phyloP scores from a whole-genome alignment of 2,888 invertebrate species.

The Sphinx pinastri region DNA sequence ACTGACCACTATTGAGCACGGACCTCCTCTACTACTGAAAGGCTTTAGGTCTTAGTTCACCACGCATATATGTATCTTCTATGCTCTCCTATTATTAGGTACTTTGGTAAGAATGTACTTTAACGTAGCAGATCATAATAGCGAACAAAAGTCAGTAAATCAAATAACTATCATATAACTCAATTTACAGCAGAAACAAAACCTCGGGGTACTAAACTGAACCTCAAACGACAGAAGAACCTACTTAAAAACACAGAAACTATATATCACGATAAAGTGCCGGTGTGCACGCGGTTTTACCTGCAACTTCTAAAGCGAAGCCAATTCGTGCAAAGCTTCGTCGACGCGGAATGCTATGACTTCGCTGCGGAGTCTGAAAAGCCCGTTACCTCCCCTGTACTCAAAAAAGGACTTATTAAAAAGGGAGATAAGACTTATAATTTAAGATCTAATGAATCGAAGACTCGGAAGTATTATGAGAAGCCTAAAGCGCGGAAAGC shows the following conservation, averaged over 20 bases:
- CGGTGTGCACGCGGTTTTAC: slow-evolving; percentile 74
- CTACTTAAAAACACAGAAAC: slow-evolving; percentile 71
- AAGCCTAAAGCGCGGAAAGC: slow-evolving; percentile 53
- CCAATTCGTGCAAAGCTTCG: slow-evolving; percentile 68
- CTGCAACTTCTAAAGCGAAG: slow-evolving; percentile 72
- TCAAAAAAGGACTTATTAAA: slow-evolving; percentile 45
- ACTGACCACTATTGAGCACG: too few relatives aligned
- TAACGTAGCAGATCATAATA: too few relatives aligned
- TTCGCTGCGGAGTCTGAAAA: slow-evolving; percentile 74
- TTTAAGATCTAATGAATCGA: slow-evolving; percentile 65
- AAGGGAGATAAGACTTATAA: slow-evolving; percentile 67
- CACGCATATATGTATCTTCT: too few relatives aligned
- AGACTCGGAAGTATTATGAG: slow-evolving; percentile 62
- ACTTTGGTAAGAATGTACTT: too few relatives aligned
- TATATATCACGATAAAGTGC: slow-evolving; percentile 73
- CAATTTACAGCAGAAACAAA: background rate
- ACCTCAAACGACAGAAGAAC: slow-evolving; percentile 61
- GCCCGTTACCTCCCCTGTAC: slow-evolving; percentile 52
- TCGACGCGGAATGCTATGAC: slow-evolving; percentile 66
- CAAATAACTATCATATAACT: too few relatives aligned
- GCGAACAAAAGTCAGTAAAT: too few relatives aligned
- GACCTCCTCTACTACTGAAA: too few relatives aligned
- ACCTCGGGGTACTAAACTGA: slow-evolving; percentile 49
- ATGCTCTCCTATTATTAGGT: too few relatives aligned
- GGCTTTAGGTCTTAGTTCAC: too few relatives aligned